These are phyloP conservation scores for Sphaeramia orbicularis DNA, from an alignment of 2,797 vertebrate genomes.

Conservation along the genomic window DNA sequence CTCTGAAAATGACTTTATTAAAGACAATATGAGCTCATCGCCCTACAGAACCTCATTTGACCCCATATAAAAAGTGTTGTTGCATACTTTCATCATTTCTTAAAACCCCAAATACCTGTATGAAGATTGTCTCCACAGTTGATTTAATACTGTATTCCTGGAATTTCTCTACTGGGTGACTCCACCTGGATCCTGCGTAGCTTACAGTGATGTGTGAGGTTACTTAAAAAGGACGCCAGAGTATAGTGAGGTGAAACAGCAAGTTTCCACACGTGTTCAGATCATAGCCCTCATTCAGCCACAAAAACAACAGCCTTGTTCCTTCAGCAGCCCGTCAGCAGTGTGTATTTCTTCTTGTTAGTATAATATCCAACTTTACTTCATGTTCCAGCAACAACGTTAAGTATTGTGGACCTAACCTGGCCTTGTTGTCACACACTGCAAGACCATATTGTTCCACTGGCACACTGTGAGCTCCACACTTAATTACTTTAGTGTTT, in stretches of 20 bases:
- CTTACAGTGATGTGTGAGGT: slow-evolving; percentile 31
- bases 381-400: slow-evolving; percentile 57
- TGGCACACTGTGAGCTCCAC: slow-evolving; percentile 48
- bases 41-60: slow-evolving; percentile 3
- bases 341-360: slow-evolving; percentile 55
- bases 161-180: slow-evolving; percentile 46
- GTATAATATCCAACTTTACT: slow-evolving; percentile 31
- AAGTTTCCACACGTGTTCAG: slow-evolving; percentile 74
- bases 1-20: slow-evolving; percentile 7
- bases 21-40: slow-evolving; percentile 1
- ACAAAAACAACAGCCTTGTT: slow-evolving; percentile 73
- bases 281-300: slow-evolving; percentile 52
- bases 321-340: slow-evolving; percentile 59
- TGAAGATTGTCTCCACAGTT: slow-evolving; percentile 40
- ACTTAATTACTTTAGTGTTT: slow-evolving; percentile 68
- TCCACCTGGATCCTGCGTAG: slow-evolving; percentile 47
- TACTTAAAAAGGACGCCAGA: slow-evolving; percentile 51
- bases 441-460: slow-evolving; percentile 50
- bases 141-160: slow-evolving; percentile 59
- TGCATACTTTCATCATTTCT: slow-evolving; percentile 27
- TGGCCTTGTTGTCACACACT: slow-evolving; percentile 48
- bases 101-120: slow-evolving; percentile 16
- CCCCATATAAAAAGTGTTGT: background rate
- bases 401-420: slow-evolving; percentile 50
- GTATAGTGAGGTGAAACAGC: slow-evolving; percentile 56